phyloP scores from a whole-genome alignment of 35 echinoderm and acorn worm species.

The Ophioderma brevispina region DNA sequence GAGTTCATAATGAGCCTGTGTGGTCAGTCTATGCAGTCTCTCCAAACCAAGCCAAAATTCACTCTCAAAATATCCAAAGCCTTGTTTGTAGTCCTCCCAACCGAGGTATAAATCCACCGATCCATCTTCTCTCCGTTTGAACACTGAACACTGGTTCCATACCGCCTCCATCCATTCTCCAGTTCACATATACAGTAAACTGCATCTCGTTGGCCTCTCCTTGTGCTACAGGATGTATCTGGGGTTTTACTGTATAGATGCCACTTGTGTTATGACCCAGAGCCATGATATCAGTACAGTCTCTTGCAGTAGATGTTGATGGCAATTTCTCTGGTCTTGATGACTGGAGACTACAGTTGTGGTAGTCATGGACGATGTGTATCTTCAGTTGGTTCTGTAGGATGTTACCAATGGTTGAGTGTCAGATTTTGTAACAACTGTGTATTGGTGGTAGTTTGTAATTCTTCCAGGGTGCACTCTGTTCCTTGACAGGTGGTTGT shows the following conservation, averaged over 20 bases:
- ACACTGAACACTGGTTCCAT: background rate
- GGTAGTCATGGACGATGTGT: no score
- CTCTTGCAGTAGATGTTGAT: no score
- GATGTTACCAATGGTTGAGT: no score
- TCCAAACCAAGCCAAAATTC: background rate
- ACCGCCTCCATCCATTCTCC: background rate
- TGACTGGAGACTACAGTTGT: no score
- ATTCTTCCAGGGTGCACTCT: no score
- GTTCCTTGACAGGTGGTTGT: no score
- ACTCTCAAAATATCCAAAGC: background rate
- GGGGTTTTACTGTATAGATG: background rate
- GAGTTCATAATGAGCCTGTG: background rate
- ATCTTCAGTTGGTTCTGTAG: no score
- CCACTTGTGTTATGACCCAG: background rate
- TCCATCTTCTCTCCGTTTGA: background rate
- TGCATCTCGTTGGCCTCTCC: background rate
- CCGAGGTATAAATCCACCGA: background rate
- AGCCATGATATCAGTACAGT: background rate
- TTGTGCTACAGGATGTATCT: background rate
- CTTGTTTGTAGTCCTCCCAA: background rate
- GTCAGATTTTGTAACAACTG: no score
- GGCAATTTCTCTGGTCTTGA: no score
- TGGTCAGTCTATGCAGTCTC: background rate
- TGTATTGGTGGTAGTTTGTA: no score
- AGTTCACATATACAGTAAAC: background rate